Percentiles rank a stretch among this genome's conserved stretches.
Conservation (phyloP, 2,888 invertebrate genomes). For the Leptinotarsa peninsularis region DNA sequence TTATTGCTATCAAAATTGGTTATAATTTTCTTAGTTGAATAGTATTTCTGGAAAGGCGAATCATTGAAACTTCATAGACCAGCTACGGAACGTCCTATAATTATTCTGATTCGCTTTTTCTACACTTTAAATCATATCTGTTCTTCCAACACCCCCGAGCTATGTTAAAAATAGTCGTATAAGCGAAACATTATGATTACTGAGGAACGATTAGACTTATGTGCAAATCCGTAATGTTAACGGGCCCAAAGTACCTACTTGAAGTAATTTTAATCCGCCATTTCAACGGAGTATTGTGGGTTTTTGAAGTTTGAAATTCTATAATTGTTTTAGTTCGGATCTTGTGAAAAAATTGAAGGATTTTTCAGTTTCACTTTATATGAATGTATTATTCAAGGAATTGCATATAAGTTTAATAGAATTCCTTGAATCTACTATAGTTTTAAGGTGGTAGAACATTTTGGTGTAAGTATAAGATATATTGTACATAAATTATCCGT, state of each 20-base stretch:
- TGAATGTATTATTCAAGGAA: background rate
- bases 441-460: slow-evolving; percentile 11
- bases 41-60: background rate
- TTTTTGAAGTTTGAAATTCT: too few relatives aligned
- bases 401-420: background rate
- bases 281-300: too few relatives aligned
- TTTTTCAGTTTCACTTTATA: too few relatives aligned
- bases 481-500: background rate
- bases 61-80: background rate
- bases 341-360: too few relatives aligned
- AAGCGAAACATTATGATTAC: background rate
- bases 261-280: too few relatives aligned
- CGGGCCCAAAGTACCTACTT: background rate
- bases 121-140: slow-evolving; percentile 39
- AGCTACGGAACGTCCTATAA: background rate
- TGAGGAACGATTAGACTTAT: background rate
- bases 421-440: background rate
- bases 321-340: too few relatives aligned
- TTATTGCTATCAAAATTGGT: too few relatives aligned
- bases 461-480: slow-evolving; percentile 10
- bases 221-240: background rate
- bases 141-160: slow-evolving; percentile 42
- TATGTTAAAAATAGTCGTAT: slow-evolving; percentile 10
- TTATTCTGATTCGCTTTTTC: background rate
- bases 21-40: background rate